Base-by-base conservation (phyloP, 2,888 invertebrate genomes). In the Metellina segmentata region DNA sequence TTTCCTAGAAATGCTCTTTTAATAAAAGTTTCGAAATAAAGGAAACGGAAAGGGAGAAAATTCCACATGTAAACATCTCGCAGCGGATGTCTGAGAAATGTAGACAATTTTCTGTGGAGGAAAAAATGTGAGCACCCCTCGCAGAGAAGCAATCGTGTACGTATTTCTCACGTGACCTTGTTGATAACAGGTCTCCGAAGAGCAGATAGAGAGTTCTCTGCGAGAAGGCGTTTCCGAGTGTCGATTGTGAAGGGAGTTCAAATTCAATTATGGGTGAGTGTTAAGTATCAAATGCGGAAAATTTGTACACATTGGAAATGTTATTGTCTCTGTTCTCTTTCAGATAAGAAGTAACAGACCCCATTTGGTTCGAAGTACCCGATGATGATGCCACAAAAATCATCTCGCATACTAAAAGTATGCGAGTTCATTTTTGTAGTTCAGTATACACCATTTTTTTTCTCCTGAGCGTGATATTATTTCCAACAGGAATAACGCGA, bases 161-260 rank as follows among this genome's bases (percentile, higher is more conserved):
- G 48, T 34, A 74, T 20, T 74, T 48, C 74, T 34, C 74, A 74
- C 74, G 20, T 74, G 74, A 74, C 74, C 34, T 20, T 20, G 13
- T 19, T 48, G 48, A 74, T 34, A 34, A 34, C 34, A 34, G 34
- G 34, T 34, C 34, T 34, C 34, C 34, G 1, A 34, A 34, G 1
- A 2, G 34, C 1, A 34, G 34, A 34, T 34, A 34, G 6, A 34
- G 20, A 20, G 34, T 74, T 34, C 20, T 48, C 6, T 20, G 6
- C 6, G 9, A 74, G 74, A 74, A 74, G 34, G 34, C 74, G 34
- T 20, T 16, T 13, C 0, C 69, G 16, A 69, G 69, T 16, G 16
- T 74, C 74, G 34, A 6, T 8, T 19, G n/a, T 34, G 74, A 74
- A 11, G 74, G n/a, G n/a, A 4, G 7, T 74, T 11, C 74, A 20